phyloP scores from a whole-genome alignment of 2,888 invertebrate species.

The Bimastos eiseni region DNA sequence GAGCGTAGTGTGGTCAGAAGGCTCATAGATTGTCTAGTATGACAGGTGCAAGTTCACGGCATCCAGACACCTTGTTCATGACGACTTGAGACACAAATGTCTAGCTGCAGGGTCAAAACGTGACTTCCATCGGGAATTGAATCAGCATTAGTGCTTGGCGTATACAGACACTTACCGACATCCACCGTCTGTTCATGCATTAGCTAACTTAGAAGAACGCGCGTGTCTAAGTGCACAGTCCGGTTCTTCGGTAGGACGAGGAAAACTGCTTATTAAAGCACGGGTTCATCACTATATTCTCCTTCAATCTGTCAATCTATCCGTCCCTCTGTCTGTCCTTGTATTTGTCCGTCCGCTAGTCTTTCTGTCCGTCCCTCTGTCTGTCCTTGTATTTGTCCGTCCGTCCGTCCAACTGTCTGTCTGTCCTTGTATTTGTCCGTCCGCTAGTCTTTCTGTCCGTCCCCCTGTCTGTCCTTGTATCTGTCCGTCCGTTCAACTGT shows the following conservation, averaged over 20 bases:
- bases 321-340: neutral
- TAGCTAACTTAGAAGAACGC: neutral
- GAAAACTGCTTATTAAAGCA: neutral
- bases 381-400: too few species aligned
- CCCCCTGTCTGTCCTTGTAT: too few species aligned
- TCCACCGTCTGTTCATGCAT: neutral
- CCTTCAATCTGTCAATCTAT: neutral
- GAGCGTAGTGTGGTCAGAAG: neutral
- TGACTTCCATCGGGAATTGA: neutral
- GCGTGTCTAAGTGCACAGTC: neutral
- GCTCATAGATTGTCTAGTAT: neutral
- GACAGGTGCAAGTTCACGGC: neutral
- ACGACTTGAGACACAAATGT: neutral
- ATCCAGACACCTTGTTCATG: constrained; percentile 21
- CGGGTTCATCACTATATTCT: neutral
- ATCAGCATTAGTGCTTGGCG: neutral
- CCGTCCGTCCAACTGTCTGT: too few species aligned
- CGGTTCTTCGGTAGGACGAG: neutral
- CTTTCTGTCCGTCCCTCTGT: neutral
- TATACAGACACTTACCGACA: neutral
- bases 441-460: too few species aligned
- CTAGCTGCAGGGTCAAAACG: neutral
- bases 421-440: too few species aligned
- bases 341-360: neutral
- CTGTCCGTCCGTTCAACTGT: too few species aligned